Base-by-base conservation (phyloP, 2,113 vertebrate genomes). In the Clarias macrocephalus region DNA sequence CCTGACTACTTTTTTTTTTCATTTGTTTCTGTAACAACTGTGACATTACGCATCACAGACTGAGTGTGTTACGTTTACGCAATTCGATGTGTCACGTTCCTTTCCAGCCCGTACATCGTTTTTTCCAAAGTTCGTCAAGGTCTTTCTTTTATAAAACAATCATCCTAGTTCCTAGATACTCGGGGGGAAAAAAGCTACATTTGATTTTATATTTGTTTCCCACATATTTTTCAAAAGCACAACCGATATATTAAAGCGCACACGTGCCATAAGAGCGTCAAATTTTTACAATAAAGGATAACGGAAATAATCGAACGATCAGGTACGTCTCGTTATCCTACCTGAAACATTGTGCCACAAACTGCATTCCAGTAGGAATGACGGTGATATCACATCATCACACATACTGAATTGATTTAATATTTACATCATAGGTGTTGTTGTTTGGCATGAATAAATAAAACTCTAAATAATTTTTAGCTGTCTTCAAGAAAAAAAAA, bases 391-490 rank as follows among this genome's bases (percentile, higher is more conserved):
- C 16, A 60, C 3, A 56, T 15, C 16, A 28, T 37, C 15, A 33
- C 28, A 30, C 65, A 28, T 25, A 33, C 28, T 52, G 60, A 82
- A 63, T n/a, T 82, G 11, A 42, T 62, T 80, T 87, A 75, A 48
- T 54, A 68, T 88, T 86, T 87, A 84, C 65, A 82, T 89, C 66
- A 54, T 88, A 79, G 82, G 62, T 89, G 83, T 89, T 86, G 82
- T 86, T 89, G 91, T 90, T 92, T 85, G 92, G 93, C 94, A 95
- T 95, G 95, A 88, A 83, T 79, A 82, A 88, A 66, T 21, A 81
- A 54, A 80, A 54, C 37, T 86, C 73, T 48, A 48, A 48, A 68
- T 89, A 80, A 86, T 89, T 90, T 84, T 88, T 88, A 86, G 75
- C 65, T 33, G 62, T 72, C 60, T 48, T 48, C 6, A 48, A 48